Conservation (phyloP, 2,888 invertebrate species). For the Heliconius cydno region DNA sequence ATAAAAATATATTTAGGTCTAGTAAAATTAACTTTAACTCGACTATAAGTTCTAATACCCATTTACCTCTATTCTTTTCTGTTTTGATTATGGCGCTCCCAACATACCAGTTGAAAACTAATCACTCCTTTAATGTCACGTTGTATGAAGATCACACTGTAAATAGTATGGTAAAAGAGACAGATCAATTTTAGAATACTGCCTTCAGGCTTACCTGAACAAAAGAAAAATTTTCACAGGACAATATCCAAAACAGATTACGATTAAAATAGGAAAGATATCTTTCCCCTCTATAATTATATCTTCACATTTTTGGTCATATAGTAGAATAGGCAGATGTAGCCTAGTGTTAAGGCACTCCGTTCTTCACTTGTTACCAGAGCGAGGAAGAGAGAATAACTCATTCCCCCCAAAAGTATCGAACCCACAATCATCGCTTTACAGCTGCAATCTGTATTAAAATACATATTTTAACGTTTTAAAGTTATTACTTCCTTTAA, state of each 20-base stretch:
- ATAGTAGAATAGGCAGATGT: too few species aligned
- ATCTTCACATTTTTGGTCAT: too few species aligned
- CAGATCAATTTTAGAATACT: neutral
- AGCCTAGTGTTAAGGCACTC: too few species aligned
- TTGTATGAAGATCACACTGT: too few species aligned
- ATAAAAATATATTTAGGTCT: too few species aligned
- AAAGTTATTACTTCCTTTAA: constrained; percentile 15
- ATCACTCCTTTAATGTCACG: neutral
- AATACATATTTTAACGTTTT: constrained; percentile 1
- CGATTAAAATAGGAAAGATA: neutral
- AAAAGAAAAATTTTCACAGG: neutral
- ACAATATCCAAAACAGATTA: neutral
- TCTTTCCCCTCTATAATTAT: too few species aligned
- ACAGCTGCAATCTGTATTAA: neutral
- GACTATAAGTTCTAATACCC: neutral
- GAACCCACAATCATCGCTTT: neutral
- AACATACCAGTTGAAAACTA: neutral
- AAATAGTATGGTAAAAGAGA: too few species aligned
- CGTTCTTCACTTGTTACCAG: too few species aligned
- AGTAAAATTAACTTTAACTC: neutral
- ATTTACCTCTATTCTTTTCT: neutral
- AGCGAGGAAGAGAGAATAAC: neutral
- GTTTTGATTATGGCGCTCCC: neutral
- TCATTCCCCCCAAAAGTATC: neutral
- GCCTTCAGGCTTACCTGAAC: neutral